Conservation (phyloP, 2,113 vertebrate genomes). For the Mesoclemmys tuberculata region DNA sequence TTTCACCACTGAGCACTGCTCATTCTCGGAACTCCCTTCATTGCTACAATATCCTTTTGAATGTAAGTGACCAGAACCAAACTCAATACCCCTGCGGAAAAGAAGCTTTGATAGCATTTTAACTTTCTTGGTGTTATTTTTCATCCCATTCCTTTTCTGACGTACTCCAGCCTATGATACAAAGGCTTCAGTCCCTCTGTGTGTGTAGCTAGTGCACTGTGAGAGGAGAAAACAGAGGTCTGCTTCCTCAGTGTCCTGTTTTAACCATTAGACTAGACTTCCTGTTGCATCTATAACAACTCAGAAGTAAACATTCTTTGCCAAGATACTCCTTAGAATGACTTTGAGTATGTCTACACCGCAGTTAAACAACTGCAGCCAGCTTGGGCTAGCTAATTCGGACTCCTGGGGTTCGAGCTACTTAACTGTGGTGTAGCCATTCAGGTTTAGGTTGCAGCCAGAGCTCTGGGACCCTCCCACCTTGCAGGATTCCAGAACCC, state of each 20-base stretch:
- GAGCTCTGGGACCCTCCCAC: background rate
- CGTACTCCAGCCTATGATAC: accelerated
- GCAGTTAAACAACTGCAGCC: background rate
- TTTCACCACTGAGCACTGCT: no score
- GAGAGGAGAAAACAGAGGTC: background rate
- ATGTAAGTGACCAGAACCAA: background rate
- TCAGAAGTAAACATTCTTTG: accelerated
- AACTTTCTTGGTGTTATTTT: background rate
- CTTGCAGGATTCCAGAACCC: background rate
- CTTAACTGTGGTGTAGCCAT: no score
- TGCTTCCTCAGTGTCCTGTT: background rate
- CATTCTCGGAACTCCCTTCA: accelerated
- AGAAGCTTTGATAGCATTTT: background rate
- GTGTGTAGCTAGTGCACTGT: accelerated
- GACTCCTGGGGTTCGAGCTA: no score
- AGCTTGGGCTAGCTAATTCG: background rate
- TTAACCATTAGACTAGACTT: background rate
- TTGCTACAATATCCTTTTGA: accelerated
- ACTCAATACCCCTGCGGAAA: background rate
- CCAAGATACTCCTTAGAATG: background rate
- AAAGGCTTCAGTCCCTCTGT: background rate
- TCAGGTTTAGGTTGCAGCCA: no score
- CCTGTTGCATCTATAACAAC: accelerated
- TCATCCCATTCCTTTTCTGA: background rate
- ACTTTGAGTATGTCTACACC: background rate